These are phyloP conservation scores for Delichon dasypus DNA, from an alignment of 2,797 vertebrate genomes.

Conservation along the genomic window DNA sequence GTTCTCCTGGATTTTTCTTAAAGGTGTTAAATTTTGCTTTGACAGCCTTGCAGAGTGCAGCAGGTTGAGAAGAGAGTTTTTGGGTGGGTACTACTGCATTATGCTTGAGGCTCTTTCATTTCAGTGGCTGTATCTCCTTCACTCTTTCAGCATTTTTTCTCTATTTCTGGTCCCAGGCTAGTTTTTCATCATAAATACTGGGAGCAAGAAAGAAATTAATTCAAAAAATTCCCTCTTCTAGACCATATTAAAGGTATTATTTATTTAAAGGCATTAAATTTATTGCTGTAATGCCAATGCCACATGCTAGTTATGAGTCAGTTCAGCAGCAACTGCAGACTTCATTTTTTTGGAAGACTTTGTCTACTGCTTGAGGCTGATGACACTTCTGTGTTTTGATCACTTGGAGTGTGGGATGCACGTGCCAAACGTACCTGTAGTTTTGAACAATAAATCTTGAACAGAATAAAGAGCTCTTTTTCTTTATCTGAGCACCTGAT, in stretches of 20 bases:
- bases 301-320: neutral
- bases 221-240: neutral
- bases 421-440: neutral
- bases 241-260: neutral
- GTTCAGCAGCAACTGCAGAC: neutral
- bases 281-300: neutral
- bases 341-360: neutral
- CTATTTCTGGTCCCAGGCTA: neutral
- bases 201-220: neutral
- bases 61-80: neutral
- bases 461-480: neutral
- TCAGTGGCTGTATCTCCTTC: neutral
- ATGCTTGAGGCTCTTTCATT: neutral
- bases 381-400: neutral
- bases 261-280: neutral
- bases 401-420: neutral
- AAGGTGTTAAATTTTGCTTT: neutral
- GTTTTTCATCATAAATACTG: neutral
- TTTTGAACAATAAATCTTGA: neutral
- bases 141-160: neutral
- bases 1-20: neutral
- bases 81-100: neutral
- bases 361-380: neutral
- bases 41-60: neutral
- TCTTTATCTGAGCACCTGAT: neutral